Base-by-base conservation (phyloP, 2,797 vertebrate genomes). In the Coilia nasus region DNA sequence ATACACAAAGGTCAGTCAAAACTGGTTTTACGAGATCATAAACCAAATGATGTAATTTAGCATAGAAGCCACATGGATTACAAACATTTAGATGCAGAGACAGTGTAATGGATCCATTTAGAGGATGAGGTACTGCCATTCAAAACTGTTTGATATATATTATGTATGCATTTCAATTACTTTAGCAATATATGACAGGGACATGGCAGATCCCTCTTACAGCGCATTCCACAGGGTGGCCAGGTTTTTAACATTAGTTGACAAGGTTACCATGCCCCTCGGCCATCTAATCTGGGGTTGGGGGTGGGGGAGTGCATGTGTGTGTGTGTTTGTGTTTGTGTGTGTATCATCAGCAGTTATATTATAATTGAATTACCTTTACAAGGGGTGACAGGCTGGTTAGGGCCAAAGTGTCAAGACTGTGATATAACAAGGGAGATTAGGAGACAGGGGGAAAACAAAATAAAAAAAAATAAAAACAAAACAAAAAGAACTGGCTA, bases 191-290 rank as follows among this genome's bases (percentile, higher is more conserved):
- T 4, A 71, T 71, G 1, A 71, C 12, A 71, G 28, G 64, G 11
- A 35, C 15, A 31, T 71, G 28, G 57, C 57, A 59, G 57, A 19
- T 59, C 57, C 6, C 57, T 59, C 2, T 21, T 28, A n/a, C n/a
- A n/a, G 64, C 28, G 67, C 35, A 78, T 19, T 44, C 31, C 71
- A 78, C 6, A 44, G 35, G 57, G 35, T 78, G 41, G 82, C 44
- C 85, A 83, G 57, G 83, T 78, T 44, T 80, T 71, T 83, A 80
- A 47, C 84, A 86, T 83, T 83, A 86, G 71, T 78, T 92, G 94
- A 95, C 95, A 96, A 96, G 95, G 97, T 98, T 98, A 98, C 96
- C 97, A 98, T 92, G 94, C 95, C 93, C 88, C 82, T 92, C 90
- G 89, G 90, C 81, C 90, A 82, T 82, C 83, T 89, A 90, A 54